These are phyloP conservation scores for Hydropsyche betteni DNA, from an alignment of 2,888 invertebrate genomes.

Conservation along the genomic window DNA sequence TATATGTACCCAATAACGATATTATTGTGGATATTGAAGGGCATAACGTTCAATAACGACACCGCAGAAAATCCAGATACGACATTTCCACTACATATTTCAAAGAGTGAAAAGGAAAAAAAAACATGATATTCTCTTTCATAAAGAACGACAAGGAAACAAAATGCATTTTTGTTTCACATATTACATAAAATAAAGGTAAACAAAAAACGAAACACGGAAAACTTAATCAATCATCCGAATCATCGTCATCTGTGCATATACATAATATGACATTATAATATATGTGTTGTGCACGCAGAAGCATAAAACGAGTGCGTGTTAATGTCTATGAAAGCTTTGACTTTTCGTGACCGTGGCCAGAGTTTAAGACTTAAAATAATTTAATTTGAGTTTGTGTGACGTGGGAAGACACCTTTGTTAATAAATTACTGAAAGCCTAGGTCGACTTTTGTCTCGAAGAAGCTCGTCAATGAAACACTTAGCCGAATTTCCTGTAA, in stretches of 20 bases:
- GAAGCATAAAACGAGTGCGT: not conserved
- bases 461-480: slow-evolving; percentile 5
- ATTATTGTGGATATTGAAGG: slow-evolving; percentile 29
- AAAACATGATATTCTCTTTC: slow-evolving; percentile 3
- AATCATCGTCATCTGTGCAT: not conserved
- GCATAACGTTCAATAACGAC: slow-evolving; percentile 33
- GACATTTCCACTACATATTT: slow-evolving; percentile 19
- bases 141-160: not conserved
- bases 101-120: slow-evolving; percentile 8
- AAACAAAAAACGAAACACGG: not conserved
- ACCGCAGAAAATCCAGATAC: slow-evolving; percentile 22
- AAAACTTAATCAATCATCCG: not conserved
- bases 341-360: slow-evolving; percentile 7
- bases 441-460: not conserved
- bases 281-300: not conserved
- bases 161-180: no score
- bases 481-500: slow-evolving; percentile 1
- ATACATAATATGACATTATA: not conserved
- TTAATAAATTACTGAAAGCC: slow-evolving; percentile 8
- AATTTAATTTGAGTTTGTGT: not conserved
- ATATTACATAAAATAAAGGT: no score
- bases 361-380: not conserved
- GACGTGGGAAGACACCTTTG: slow-evolving; percentile 13
- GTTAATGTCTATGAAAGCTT: not conserved
- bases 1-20: slow-evolving; percentile 29